These are phyloP conservation scores for Tuberolachnus salignus DNA, from an alignment of 2,888 invertebrate genomes.

Conservation along the genomic window DNA sequence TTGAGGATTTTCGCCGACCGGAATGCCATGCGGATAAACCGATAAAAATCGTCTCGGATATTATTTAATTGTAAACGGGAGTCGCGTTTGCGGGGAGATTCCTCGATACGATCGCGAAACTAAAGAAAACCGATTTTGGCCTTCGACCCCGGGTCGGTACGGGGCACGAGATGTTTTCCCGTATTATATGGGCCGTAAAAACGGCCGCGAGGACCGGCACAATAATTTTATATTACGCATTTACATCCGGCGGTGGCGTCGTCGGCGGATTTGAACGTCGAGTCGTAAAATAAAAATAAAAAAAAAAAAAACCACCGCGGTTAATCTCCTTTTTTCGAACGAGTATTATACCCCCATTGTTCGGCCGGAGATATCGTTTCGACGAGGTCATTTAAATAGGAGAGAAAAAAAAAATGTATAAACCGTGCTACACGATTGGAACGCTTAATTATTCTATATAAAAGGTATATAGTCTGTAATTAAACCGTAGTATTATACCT, in stretches of 20 bases:
- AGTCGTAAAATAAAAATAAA: constrained; percentile 16
- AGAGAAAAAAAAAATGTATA: background rate
- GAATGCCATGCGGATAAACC: too few species aligned
- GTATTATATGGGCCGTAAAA: constrained; percentile 33
- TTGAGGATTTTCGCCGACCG: too few species aligned
- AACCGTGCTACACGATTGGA: too few species aligned
- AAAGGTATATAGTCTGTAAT: too few species aligned
- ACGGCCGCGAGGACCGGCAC: background rate
- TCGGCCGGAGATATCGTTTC: background rate
- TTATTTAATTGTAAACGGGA: too few species aligned
- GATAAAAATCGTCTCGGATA: too few species aligned
- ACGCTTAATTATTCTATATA: too few species aligned
- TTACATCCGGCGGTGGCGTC: background rate
- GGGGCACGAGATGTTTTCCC: constrained; percentile 8
- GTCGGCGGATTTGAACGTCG: background rate
- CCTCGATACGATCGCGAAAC: too few species aligned
- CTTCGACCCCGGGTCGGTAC: background rate
- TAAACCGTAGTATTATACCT: too few species aligned
- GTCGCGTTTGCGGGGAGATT: background rate
- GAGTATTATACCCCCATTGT: background rate
- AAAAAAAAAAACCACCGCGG: too few species aligned
- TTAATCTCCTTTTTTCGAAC: constrained; percentile 3
- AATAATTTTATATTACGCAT: background rate
- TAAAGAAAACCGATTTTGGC: background rate
- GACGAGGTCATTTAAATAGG: background rate